phyloP scores from a whole-genome alignment of 2,888 invertebrate genomes.

The Drosophila trichaetosa region DNA sequence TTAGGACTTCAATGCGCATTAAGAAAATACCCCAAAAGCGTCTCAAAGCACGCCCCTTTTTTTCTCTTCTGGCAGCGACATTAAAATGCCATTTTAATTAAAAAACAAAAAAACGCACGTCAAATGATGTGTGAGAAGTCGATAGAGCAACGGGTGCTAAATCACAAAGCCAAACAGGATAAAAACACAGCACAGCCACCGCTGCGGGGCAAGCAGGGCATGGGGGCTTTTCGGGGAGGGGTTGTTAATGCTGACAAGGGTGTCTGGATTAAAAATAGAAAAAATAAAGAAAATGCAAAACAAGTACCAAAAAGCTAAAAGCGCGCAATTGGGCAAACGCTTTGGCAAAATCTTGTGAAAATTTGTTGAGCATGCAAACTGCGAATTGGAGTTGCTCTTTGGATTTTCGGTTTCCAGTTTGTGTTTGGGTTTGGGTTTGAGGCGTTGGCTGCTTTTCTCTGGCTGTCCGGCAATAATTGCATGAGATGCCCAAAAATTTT shows the following conservation, averaged over 20 bases:
- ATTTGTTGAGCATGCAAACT: constrained; percentile 80
- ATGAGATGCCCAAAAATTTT: constrained; percentile 70
- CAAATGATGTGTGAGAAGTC: constrained; percentile 79
- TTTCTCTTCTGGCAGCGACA: constrained; percentile 27
- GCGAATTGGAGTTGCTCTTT: constrained; percentile 29
- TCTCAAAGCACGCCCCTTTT: constrained; percentile 63
- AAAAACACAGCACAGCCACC: constrained; percentile 19
- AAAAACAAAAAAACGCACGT: constrained; percentile 43
- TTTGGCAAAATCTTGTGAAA: constrained; percentile 76
- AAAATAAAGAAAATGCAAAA: constrained; percentile 53
- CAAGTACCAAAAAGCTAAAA: constrained; percentile 18
- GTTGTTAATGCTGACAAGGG: constrained; percentile 47
- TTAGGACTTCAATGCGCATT: constrained; percentile 75
- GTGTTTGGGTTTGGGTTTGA: constrained; percentile 2
- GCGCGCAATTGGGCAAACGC: constrained; percentile 50
- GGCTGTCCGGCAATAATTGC: constrained; percentile 69
- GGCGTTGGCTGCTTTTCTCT: not conserved
- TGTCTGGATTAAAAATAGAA: constrained; percentile 36
- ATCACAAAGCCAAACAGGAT: constrained; percentile 76
- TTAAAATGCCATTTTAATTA: constrained; percentile 77
- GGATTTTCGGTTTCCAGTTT: constrained; percentile 15
- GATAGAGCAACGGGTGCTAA: constrained; percentile 73
- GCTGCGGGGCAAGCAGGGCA: not conserved
- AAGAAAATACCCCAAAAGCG: constrained; percentile 64
- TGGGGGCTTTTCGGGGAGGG: not conserved